Evolutionary conservation across 2,797 vertebrate species (phyloP).

Genomic region (Dicrostonyx torquatus): DNA sequence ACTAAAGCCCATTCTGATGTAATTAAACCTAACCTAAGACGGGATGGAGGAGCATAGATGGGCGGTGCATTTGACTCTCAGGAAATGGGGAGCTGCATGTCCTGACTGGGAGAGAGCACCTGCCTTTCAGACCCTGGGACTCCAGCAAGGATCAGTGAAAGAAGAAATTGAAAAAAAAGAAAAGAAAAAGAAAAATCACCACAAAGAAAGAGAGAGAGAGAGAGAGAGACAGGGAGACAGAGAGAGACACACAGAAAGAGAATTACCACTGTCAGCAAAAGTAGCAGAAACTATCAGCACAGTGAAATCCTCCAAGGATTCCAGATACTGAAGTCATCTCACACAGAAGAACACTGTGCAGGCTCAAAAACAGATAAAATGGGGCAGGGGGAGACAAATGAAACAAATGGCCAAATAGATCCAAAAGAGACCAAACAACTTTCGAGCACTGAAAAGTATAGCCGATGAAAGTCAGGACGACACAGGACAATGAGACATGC

Average conservation of each 20-base stretch:
- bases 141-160: neutral
- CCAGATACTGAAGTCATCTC: neutral
- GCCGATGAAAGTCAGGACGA: neutral
- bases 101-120: neutral
- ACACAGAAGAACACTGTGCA: neutral
- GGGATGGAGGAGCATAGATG: neutral
- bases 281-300: neutral
- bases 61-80: neutral
- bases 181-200: neutral
- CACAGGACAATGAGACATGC: neutral
- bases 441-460: neutral
- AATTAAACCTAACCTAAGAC: neutral
- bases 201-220: neutral
- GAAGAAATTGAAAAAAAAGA: neutral
- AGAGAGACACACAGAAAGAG: neutral
- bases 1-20: neutral
- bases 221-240: neutral
- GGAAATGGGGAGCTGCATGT: neutral
- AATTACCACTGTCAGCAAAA: neutral
- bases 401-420: neutral
- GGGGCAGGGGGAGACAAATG: neutral
- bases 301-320: neutral
- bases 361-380: neutral
- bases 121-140: neutral
- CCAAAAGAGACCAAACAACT: neutral